Percentiles rank a stretch among this genome's conserved stretches.
These are phyloP conservation scores for Condylura cristata DNA, from an alignment of 2,113 vertebrate genomes.

Conservation along the genomic window DNA sequence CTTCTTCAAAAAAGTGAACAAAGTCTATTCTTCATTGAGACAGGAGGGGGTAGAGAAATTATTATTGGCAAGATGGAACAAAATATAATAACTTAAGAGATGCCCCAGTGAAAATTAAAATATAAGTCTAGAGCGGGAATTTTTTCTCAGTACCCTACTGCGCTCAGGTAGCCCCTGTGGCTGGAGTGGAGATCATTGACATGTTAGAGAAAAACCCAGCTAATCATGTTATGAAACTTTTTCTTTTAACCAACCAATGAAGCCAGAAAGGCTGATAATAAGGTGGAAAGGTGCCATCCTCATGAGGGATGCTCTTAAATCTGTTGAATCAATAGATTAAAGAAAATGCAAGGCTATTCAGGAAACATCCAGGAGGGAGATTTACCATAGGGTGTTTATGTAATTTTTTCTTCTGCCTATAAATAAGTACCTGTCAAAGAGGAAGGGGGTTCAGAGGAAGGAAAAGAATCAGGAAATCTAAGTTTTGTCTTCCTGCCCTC, in stretches of 20 bases:
- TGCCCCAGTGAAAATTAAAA: slow-evolving; percentile 24
- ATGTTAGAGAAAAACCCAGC: slow-evolving; percentile 13
- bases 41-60: not conserved
- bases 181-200: not conserved
- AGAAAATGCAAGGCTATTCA: not conserved
- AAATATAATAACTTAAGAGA: slow-evolving; percentile 10
- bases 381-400: not conserved
- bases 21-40: slow-evolving; percentile 58
- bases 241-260: not conserved
- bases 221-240: not conserved
- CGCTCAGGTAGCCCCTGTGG: not conserved
- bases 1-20: slow-evolving; percentile 35
- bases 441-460: not conserved
- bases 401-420: not conserved
- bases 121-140: not conserved
- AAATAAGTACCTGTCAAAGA: not conserved
- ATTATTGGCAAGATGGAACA: slow-evolving; percentile 29
- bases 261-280: not conserved
- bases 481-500: rapidly evolving
- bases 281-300: not conserved
- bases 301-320: not conserved
- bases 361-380: not conserved
- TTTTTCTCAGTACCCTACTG: not conserved
- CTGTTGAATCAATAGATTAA: not conserved
- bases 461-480: not conserved